Evolutionary conservation across 2,888 invertebrate species (phyloP).

Genomic region (Lacanobia wlatinum): DNA sequence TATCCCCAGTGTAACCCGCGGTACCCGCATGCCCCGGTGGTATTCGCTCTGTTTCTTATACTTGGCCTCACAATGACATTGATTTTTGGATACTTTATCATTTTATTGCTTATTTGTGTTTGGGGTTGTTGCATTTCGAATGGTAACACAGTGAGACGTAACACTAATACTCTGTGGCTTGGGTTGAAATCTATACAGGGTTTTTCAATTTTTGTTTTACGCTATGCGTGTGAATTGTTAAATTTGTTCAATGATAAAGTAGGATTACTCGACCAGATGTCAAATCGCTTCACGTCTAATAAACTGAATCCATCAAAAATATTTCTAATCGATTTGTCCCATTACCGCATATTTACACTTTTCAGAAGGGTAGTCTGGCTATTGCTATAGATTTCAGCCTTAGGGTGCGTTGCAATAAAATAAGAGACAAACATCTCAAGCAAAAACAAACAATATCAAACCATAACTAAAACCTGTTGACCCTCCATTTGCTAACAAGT

Average conservation of each 20-base stretch:
- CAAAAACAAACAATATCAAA: constrained; percentile 9
- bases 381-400: constrained; percentile 49
- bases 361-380: neutral
- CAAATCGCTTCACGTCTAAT: neutral
- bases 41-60: constrained; percentile 40
- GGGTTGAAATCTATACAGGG: constrained; percentile 47
- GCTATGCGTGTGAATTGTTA: constrained; percentile 8
- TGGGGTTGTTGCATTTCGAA: constrained; percentile 36
- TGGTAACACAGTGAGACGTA: constrained; percentile 22
- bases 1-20: constrained; percentile 52
- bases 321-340: neutral
- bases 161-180: constrained; percentile 33
- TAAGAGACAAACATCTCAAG: constrained; percentile 25
- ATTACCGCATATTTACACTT: neutral
- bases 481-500: constrained; percentile 4
- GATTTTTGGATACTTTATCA: constrained; percentile 60
- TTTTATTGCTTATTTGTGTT: constrained; percentile 56
- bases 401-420: constrained; percentile 17
- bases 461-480: neutral
- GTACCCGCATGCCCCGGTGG: constrained; percentile 41
- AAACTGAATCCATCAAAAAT: neutral
- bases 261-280: neutral
- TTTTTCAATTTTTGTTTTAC: constrained; percentile 7
- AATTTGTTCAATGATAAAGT: neutral
- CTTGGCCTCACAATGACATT: constrained; percentile 58